phyloP scores from a whole-genome alignment of 2,888 invertebrate genomes.

The Cerastis rubricosa region DNA sequence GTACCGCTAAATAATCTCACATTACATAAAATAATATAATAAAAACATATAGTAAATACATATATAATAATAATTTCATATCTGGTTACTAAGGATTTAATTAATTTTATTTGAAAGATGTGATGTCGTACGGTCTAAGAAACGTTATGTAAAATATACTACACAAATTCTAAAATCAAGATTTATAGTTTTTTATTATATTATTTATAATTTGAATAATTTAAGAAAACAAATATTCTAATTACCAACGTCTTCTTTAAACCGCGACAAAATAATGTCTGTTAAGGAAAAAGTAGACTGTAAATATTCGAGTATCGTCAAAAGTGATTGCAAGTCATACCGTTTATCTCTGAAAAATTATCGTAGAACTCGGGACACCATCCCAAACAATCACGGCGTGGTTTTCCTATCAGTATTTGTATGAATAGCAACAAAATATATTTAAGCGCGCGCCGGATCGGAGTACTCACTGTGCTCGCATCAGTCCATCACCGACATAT shows the following conservation, averaged over 20 bases:
- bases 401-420: slow-evolving; percentile 51
- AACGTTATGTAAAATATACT: no score
- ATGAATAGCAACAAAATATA: slow-evolving; percentile 47
- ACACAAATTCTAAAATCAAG: no score
- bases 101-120: no score
- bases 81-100: no score
- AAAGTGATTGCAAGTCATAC: slow-evolving; percentile 18
- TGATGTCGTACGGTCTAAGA: no score
- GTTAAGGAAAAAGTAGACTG: background rate
- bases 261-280: background rate
- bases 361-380: slow-evolving; percentile 15
- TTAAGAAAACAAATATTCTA: background rate
- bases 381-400: background rate
- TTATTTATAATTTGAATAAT: background rate
- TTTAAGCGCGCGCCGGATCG: slow-evolving; percentile 30
- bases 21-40: no score
- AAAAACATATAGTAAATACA: no score
- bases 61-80: no score
- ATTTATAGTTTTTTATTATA: no score
- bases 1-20: no score
- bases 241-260: background rate
- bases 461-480: slow-evolving; percentile 18
- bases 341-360: slow-evolving; percentile 21
- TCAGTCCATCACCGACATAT: slow-evolving; percentile 17
- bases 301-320: background rate